Conservation (phyloP, 2,888 invertebrate genomes). For the Rhamphomyia laevipes region DNA sequence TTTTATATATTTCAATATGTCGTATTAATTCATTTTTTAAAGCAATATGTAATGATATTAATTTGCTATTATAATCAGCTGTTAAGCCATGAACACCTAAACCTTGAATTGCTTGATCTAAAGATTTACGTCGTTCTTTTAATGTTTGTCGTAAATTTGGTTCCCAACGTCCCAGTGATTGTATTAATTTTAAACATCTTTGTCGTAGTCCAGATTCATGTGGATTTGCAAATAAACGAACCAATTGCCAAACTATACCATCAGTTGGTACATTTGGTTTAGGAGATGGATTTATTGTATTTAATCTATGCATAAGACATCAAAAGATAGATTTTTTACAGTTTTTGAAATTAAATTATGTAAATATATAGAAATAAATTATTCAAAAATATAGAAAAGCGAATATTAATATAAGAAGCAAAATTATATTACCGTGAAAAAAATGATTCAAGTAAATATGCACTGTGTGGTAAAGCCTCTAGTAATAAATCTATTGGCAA, state of each 20-base stretch:
- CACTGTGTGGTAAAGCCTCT: slow-evolving; percentile 80
- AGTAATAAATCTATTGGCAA: slow-evolving; percentile 77
- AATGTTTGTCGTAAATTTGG: slow-evolving; percentile 57
- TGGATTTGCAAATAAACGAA: slow-evolving; percentile 53
- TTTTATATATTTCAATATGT: slow-evolving; percentile 76
- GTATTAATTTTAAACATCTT: slow-evolving; percentile 48
- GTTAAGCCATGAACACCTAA: slow-evolving; percentile 77
- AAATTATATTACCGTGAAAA: slow-evolving; percentile 56
- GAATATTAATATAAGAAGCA: no score
- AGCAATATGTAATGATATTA: slow-evolving; percentile 70
- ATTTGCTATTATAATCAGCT: slow-evolving; percentile 48
- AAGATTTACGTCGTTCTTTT: slow-evolving; percentile 53
- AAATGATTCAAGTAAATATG: slow-evolving; percentile 75
- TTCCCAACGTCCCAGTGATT: slow-evolving; percentile 48
- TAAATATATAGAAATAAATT: no score
- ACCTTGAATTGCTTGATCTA: slow-evolving; percentile 79
- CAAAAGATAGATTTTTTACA: no score
- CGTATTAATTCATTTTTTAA: slow-evolving; percentile 72
- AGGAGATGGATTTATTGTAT: slow-evolving; percentile 37
- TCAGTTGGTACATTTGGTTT: slow-evolving; percentile 61
- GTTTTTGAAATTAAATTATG: no score
- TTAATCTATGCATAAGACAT: slow-evolving; percentile 27
- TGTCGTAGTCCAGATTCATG: slow-evolving; percentile 50
- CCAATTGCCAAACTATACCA: slow-evolving; percentile 74
- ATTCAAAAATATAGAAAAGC: no score